Evolutionary conservation across 1,140 invertebrate genomes (phyloP).

Genomic region (Centruroides vittatus): DNA sequence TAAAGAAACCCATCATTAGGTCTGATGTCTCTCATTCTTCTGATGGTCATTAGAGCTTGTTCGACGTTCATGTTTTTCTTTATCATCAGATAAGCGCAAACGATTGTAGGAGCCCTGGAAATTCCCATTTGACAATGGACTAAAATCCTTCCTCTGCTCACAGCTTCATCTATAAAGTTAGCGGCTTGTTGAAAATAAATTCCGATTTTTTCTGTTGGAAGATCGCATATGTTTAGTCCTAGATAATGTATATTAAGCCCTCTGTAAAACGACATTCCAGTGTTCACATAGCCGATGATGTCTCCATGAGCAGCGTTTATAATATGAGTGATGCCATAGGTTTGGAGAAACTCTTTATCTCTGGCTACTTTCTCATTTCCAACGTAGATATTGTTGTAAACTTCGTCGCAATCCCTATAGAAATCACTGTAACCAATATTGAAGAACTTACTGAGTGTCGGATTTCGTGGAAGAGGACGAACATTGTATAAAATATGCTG

Average conservation of each 20-base stretch:
- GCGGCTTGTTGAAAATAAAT: conserved; percentile 4
- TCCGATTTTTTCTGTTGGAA: not conserved
- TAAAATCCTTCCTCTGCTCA: conserved; percentile 45
- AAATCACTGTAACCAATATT: no score
- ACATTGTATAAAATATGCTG: no score
- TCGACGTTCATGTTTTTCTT: conserved; percentile 42
- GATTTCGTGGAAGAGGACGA: no score
- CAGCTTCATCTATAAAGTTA: conserved; percentile 27
- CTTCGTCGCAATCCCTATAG: no score
- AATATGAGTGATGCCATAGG: conserved; percentile 67
- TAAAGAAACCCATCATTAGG: conserved; percentile 65
- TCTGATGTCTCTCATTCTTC: conserved; percentile 43
- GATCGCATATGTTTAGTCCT: conserved; percentile 4
- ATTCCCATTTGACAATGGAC: conserved; percentile 87
- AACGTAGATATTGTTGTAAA: no score
- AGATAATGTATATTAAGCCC: conserved; percentile 2
- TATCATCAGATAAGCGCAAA: conserved; percentile 69
- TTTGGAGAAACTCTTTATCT: conserved; percentile 37
- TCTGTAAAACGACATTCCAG: not conserved
- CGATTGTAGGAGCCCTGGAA: conserved; percentile 65
- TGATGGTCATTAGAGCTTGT: conserved; percentile 54
- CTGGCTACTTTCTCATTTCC: no score
- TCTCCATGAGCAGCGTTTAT: conserved; percentile 72
- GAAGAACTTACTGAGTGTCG: no score
- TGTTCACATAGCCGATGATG: conserved; percentile 55